Evolutionary conservation across 1,140 invertebrate species (phyloP).

Genomic region (Fopius arisanus): DNA sequence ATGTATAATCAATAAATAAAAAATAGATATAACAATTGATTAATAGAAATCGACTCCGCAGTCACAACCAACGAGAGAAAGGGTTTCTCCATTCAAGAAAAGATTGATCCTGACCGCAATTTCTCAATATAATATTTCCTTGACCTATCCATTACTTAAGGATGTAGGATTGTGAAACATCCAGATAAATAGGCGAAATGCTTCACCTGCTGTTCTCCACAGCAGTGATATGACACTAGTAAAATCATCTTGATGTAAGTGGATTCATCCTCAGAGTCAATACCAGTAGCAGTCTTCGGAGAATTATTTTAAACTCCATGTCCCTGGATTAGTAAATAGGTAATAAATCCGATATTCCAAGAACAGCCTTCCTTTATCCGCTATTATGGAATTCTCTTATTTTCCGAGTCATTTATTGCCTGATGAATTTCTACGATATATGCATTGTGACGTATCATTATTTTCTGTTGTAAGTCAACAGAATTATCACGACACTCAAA

Average conservation of each 20-base stretch:
- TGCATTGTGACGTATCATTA: background rate
- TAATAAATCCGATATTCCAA: conserved; percentile 1
- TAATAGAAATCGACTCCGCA: no score
- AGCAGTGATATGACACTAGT: background rate
- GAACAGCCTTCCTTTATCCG: background rate
- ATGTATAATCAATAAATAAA: no score
- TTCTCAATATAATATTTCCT: no score
- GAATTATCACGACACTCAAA: background rate
- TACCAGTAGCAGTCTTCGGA: background rate
- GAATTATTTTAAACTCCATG: background rate
- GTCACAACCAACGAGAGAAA: no score
- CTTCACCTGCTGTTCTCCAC: no score
- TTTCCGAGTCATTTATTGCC: background rate
- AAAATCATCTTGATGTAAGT: background rate
- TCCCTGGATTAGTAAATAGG: background rate
- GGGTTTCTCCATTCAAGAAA: no score
- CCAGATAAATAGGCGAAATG: no score
- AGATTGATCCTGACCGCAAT: no score
- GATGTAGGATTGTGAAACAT: no score
- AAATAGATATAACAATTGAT: no score
- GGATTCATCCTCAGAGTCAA: background rate
- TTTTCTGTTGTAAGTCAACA: background rate
- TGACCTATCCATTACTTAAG: no score
- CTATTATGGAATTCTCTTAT: background rate
- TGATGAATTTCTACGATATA: background rate